Conservation (phyloP, 2,888 invertebrate genomes). For the Leucoptera coffeella region DNA sequence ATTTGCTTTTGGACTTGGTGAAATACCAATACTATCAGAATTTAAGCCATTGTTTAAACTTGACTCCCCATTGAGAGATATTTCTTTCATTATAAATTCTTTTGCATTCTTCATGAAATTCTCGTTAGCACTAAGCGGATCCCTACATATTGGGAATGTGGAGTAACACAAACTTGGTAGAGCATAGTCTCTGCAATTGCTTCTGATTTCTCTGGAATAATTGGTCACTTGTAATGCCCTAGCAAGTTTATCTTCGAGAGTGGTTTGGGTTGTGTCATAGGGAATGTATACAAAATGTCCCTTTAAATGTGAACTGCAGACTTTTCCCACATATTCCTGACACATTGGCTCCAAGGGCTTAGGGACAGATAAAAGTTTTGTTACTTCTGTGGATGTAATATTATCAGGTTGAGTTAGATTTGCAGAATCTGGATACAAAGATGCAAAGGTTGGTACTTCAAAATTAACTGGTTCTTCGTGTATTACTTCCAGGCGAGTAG, state of each 20-base stretch:
- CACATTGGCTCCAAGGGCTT: slow-evolving; percentile 52
- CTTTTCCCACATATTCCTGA: slow-evolving; percentile 75
- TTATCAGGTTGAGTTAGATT: slow-evolving; percentile 9
- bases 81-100: slow-evolving; percentile 13
- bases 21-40: background rate
- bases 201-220: slow-evolving; percentile 78
- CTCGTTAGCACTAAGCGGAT: slow-evolving; percentile 56
- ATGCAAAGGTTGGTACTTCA: slow-evolving; percentile 24
- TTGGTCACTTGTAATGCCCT: slow-evolving; percentile 82
- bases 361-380: too few species aligned
- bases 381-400: slow-evolving; percentile 18
- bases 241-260: slow-evolving; percentile 75
- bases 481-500: slow-evolving; percentile 27
- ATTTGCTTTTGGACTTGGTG: background rate
- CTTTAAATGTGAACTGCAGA: slow-evolving; percentile 72
- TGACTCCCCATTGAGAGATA: background rate
- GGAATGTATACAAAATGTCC: slow-evolving; percentile 84
- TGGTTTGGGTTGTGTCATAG: slow-evolving; percentile 68
- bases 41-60: background rate
- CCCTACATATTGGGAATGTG: slow-evolving; percentile 85
- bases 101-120: slow-evolving; percentile 48
- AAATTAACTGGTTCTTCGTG: slow-evolving; percentile 50
- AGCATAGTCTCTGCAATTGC: slow-evolving; percentile 81
- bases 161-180: slow-evolving; percentile 88
- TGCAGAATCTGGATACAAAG: slow-evolving; percentile 18